A percentile compares a stretch with the other conserved stretches of the same genome.
Conservation (phyloP, 2,888 invertebrate species). For the Esperia sulphurella region DNA sequence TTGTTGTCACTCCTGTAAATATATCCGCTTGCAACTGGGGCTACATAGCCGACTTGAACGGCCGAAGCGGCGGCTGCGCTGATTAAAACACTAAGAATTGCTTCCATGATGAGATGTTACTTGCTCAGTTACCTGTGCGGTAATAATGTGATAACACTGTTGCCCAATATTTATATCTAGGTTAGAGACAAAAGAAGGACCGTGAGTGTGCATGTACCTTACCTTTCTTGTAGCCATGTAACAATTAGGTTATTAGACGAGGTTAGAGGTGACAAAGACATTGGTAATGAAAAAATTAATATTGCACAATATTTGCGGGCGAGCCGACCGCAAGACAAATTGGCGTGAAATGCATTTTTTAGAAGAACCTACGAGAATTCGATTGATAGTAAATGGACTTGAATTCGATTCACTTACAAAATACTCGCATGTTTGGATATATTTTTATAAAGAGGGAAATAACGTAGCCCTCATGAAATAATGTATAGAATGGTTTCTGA, state of each 20-base stretch:
- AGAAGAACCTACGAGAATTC: conserved; percentile 28
- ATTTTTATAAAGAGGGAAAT: no score
- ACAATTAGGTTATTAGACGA: conserved; percentile 68
- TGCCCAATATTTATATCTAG: conserved; percentile 74
- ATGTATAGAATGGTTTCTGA: no score
- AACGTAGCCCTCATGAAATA: no score
- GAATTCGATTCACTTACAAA: no score
- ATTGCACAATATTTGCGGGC: conserved; percentile 48
- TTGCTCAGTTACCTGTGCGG: conserved; percentile 47
- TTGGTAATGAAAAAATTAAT: conserved; percentile 55
- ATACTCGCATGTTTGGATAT: no score
- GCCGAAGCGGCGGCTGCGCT: conserved; percentile 41
- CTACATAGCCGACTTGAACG: conserved; percentile 61
- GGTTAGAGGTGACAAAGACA: conserved; percentile 71
- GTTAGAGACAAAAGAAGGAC: conserved; percentile 56
- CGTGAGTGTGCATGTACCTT: conserved; percentile 54
- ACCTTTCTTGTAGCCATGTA: conserved; percentile 71
- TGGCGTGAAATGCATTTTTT: conserved; percentile 52
- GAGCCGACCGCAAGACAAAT: conserved; percentile 44
- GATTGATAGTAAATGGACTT: conserved; percentile 18
- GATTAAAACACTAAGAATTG: conserved; percentile 43
- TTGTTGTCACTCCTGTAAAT: conserved; percentile 71
- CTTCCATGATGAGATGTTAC: conserved; percentile 63
- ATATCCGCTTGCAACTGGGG: conserved; percentile 76
- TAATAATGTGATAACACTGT: conserved; percentile 65